Evolutionary conservation across 2,113 vertebrate species (phyloP).

Genomic region (Atrichornis clamosus): DNA sequence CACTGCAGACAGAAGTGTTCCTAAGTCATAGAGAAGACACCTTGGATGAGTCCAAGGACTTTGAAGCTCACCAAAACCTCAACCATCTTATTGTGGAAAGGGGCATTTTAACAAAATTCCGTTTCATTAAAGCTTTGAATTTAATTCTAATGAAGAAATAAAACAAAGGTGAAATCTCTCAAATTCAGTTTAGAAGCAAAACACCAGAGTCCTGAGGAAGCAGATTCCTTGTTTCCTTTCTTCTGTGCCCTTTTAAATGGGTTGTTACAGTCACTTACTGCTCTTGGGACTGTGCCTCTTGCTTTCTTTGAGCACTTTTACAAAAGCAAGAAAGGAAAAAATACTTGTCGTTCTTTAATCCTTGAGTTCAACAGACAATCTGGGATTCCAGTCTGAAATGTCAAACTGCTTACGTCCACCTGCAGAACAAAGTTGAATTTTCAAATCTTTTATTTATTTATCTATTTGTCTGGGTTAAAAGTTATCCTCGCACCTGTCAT

Average conservation of each 20-base stretch:
- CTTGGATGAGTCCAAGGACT: neutral
- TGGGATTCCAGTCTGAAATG: conserved; percentile 32
- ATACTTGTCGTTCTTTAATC: neutral
- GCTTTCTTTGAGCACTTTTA: neutral
- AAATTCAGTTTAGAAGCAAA: neutral
- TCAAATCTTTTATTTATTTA: conserved; percentile 45
- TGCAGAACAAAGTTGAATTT: conserved; percentile 44
- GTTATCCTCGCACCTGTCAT: conserved; percentile 16
- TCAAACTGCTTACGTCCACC: conserved; percentile 18
- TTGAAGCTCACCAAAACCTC: neutral
- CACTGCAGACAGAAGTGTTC: neutral
- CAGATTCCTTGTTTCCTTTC: neutral
- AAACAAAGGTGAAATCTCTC: neutral
- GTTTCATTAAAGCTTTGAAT: neutral
- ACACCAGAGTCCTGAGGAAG: neutral
- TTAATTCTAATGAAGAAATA: neutral
- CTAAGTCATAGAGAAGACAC: neutral
- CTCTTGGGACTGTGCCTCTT: neutral
- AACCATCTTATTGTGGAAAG: neutral
- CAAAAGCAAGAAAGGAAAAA: conserved; percentile 1
- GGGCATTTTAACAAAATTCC: neutral
- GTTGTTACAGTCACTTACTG: neutral
- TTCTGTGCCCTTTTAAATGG: neutral
- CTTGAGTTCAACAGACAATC: neutral
- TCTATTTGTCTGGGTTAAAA: conserved; percentile 9